These are phyloP conservation scores for Macquaria australasica DNA, from an alignment of 2,113 vertebrate genomes.

Conservation along the genomic window DNA sequence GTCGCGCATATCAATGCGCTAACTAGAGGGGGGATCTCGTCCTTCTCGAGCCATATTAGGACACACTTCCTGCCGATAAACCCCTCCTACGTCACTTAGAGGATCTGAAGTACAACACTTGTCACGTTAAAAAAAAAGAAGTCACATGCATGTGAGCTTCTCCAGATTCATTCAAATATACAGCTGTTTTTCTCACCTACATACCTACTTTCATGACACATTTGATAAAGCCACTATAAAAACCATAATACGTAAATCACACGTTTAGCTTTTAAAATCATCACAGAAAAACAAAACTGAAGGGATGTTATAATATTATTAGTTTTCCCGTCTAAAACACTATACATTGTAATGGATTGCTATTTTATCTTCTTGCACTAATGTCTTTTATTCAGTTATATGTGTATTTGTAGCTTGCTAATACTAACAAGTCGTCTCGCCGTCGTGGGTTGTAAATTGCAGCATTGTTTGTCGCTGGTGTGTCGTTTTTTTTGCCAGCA, in stretches of 20 bases:
- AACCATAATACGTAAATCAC: neutral
- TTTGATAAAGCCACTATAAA: neutral
- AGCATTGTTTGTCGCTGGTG: neutral
- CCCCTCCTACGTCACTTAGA: constrained; percentile 60
- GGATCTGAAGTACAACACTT: constrained; percentile 12
- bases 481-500: constrained; percentile 9
- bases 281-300: neutral
- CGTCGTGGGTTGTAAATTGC: neutral
- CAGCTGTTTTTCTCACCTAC: neutral
- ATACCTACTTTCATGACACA: neutral
- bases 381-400: neutral
- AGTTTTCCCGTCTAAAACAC: neutral
- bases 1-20: constrained; percentile 44
- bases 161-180: neutral
- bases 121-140: constrained; percentile 31
- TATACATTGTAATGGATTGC: neutral
- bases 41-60: constrained; percentile 76
- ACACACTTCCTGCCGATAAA: constrained; percentile 61
- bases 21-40: constrained; percentile 45
- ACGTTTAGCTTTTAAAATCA: neutral
- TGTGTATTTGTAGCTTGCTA: neutral
- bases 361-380: neutral
- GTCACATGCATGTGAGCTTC: neutral
- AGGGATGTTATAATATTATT: neutral
- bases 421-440: neutral